A percentile compares a stretch with the other conserved stretches of the same genome.
phyloP scores from a whole-genome alignment of 2,888 invertebrate species.

The Carabus problematicus region DNA sequence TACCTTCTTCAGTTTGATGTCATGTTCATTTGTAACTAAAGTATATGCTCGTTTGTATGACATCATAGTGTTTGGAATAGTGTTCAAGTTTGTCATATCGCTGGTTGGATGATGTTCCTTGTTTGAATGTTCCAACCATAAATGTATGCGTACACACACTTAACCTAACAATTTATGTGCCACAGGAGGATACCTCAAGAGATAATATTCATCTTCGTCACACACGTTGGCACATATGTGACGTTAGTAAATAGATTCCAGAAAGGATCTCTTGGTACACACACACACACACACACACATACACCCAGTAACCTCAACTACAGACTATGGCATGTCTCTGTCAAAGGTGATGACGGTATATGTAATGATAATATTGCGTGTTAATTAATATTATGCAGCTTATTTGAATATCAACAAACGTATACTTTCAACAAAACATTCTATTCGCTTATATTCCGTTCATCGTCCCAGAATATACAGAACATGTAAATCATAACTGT shows the following conservation, averaged over 20 bases:
- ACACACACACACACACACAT: too few species aligned
- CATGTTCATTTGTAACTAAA: too few species aligned
- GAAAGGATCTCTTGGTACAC: too few species aligned
- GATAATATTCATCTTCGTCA: constrained; percentile 29
- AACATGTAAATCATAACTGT: background rate
- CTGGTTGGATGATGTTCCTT: too few species aligned
- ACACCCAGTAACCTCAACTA: too few species aligned
- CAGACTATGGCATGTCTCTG: constrained; percentile 9
- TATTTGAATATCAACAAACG: too few species aligned
- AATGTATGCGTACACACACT: constrained; percentile 14
- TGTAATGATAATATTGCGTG: constrained; percentile 14
- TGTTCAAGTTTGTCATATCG: too few species aligned
- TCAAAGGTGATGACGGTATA: constrained; percentile 4
- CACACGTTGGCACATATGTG: constrained; percentile 13
- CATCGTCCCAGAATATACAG: background rate
- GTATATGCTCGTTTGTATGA: too few species aligned
- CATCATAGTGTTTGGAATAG: too few species aligned
- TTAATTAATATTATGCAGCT: background rate
- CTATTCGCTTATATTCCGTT: background rate
- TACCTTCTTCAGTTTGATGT: too few species aligned
- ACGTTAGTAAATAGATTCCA: constrained; percentile 7
- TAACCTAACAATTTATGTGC: constrained; percentile 29
- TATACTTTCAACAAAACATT: too few species aligned
- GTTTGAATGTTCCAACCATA: too few species aligned
- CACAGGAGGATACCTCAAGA: background rate